These are phyloP conservation scores for Pristionchus mayeri DNA, from an alignment of 2,888 invertebrate genomes.

Conservation along the genomic window DNA sequence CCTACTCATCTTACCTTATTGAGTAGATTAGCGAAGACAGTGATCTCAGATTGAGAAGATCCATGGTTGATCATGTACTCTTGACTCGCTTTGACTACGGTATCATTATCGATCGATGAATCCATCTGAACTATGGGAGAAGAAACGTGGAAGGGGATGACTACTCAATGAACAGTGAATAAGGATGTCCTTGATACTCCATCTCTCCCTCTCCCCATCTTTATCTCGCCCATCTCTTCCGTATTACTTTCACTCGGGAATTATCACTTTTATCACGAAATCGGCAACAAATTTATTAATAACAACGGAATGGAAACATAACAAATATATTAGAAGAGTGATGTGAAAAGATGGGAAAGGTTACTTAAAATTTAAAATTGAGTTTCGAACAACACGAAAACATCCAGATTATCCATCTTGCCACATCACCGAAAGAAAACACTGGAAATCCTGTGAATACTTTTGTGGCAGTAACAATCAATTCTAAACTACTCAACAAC, in stretches of 20 bases:
- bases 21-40: constrained; percentile 39
- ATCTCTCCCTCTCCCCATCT: neutral
- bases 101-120: constrained; percentile 28
- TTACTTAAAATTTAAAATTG: no score
- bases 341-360: no score
- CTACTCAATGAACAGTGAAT: neutral
- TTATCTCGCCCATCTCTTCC: constrained; percentile 40
- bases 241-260: constrained; percentile 18
- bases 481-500: constrained; percentile 11
- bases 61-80: constrained; percentile 40
- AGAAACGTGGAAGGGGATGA: neutral
- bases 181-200: constrained; percentile 44
- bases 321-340: no score
- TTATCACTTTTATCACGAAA: constrained; percentile 8
- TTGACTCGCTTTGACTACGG: neutral
- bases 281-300: constrained; percentile 4
- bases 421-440: no score
- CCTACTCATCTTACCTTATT: constrained; percentile 44
- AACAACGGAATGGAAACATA: neutral
- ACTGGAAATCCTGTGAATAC: neutral
- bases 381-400: no score
- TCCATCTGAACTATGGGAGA: constrained; percentile 5
- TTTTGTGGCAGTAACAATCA: constrained; percentile 11
- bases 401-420: no score
- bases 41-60: constrained; percentile 17